Evolutionary conservation across 2,888 invertebrate species (phyloP).

Genomic region (Holacanthella duospinosa): DNA sequence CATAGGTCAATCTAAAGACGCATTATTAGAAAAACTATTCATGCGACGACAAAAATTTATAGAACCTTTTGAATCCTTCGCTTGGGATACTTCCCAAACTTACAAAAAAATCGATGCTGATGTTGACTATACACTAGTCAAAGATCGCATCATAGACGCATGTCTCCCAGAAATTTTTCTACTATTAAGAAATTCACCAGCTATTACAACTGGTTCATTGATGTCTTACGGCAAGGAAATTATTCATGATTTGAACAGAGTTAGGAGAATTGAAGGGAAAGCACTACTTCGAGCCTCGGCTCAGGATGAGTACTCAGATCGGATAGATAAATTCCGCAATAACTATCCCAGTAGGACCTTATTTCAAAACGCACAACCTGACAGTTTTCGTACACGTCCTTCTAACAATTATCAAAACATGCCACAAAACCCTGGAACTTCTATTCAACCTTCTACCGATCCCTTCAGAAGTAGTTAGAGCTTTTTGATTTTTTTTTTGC

Average conservation of each 20-base stretch:
- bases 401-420: too few species aligned
- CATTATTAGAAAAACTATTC: background rate
- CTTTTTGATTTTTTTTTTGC: too few species aligned
- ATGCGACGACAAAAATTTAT: background rate
- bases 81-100: background rate
- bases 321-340: too few species aligned
- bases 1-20: background rate
- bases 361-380: too few species aligned
- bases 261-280: conserved; percentile 5
- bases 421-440: too few species aligned
- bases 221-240: background rate
- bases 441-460: too few species aligned
- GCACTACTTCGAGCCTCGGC: background rate
- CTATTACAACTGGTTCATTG: conserved; percentile 1
- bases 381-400: too few species aligned
- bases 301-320: too few species aligned
- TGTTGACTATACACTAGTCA: background rate
- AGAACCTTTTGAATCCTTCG: background rate
- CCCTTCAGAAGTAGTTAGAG: too few species aligned
- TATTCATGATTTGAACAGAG: conserved; percentile 6
- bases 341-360: too few species aligned
- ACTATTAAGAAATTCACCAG: background rate
- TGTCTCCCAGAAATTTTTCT: background rate
- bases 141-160: background rate
- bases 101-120: background rate